phyloP scores from a whole-genome alignment of 2,797 vertebrate genomes.

The Odontamblyopus rebecca region DNA sequence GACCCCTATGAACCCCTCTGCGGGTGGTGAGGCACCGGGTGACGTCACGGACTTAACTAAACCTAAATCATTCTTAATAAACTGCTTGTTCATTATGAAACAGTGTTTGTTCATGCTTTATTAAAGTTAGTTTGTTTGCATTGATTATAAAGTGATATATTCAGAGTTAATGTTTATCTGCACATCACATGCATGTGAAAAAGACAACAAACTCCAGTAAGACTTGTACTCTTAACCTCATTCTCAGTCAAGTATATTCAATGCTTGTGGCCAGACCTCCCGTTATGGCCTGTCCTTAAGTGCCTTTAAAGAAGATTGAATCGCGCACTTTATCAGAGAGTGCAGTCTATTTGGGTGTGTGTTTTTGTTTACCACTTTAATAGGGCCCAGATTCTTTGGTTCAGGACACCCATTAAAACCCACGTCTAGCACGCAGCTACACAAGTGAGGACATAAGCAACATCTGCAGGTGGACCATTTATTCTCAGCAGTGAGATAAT shows the following conservation, averaged over 20 bases:
- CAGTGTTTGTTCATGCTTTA: no score
- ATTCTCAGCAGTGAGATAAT: conserved; percentile 33
- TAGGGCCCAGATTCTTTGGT: conserved; percentile 55
- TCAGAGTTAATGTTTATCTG: not conserved
- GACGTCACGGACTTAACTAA: no score
- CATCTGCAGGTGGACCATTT: conserved; percentile 55
- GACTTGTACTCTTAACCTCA: not conserved
- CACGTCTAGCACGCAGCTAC: conserved; percentile 40
- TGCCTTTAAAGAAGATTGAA: conserved; percentile 51
- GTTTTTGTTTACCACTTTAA: conserved; percentile 66
- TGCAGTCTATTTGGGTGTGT: conserved; percentile 63
- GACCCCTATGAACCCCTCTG: no score
- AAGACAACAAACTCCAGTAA: not conserved
- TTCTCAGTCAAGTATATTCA: conserved; percentile 5
- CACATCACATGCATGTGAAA: not conserved
- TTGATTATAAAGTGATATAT: no score
- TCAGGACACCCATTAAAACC: conserved; percentile 52
- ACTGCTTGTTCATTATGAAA: no score
- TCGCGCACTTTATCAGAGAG: conserved; percentile 52
- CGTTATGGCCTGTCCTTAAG: conserved; percentile 32
- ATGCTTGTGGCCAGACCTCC: conserved; percentile 31
- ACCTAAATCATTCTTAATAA: no score
- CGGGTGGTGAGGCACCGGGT: no score
- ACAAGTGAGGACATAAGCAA: conserved; percentile 29
- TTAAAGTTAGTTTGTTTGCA: no score